phyloP scores from a whole-genome alignment of 2,797 vertebrate genomes.

The Hapalemur alaotrensis region DNA sequence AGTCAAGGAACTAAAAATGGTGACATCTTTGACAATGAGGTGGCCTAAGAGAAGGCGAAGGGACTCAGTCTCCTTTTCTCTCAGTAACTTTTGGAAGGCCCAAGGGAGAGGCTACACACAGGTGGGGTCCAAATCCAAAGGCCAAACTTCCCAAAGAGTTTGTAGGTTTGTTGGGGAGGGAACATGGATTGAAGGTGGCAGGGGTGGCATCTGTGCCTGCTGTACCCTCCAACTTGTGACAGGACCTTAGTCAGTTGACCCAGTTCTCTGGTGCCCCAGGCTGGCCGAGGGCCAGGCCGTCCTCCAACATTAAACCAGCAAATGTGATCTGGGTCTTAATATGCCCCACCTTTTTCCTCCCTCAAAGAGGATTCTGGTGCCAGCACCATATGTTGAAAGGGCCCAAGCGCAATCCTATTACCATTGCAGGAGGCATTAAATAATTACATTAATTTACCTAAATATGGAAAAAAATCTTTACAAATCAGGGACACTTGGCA shows the following conservation, averaged over 20 bases:
- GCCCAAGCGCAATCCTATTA: constrained; percentile 78
- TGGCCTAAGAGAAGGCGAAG: neutral
- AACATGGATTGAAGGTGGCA: rapidly evolving
- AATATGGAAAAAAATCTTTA: constrained; percentile 90
- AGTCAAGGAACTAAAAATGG: too few species aligned
- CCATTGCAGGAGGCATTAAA: constrained; percentile 83
- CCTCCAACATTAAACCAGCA: constrained; percentile 78
- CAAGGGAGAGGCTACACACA: too few species aligned
- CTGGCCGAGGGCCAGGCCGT: constrained; percentile 73
- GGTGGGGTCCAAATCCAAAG: neutral
- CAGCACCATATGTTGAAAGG: constrained; percentile 80
- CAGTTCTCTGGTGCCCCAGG: constrained; percentile 68
- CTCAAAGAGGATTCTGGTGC: constrained; percentile 75
- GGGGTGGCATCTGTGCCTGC: constrained; percentile 31
- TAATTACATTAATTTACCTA: constrained; percentile 87
- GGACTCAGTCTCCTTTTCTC: neutral
- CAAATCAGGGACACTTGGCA: constrained; percentile 89
- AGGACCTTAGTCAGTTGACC: constrained; percentile 56
- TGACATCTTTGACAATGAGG: neutral
- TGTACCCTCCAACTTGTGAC: constrained; percentile 74
- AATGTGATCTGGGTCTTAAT: constrained; percentile 74
- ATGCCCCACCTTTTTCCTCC: constrained; percentile 48
- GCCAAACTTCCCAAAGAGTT: neutral
- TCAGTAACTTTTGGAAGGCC: neutral
- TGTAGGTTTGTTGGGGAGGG: rapidly evolving